Base-by-base conservation (phyloP, 1,140 invertebrate species). In the Polyergus mexicanus region DNA sequence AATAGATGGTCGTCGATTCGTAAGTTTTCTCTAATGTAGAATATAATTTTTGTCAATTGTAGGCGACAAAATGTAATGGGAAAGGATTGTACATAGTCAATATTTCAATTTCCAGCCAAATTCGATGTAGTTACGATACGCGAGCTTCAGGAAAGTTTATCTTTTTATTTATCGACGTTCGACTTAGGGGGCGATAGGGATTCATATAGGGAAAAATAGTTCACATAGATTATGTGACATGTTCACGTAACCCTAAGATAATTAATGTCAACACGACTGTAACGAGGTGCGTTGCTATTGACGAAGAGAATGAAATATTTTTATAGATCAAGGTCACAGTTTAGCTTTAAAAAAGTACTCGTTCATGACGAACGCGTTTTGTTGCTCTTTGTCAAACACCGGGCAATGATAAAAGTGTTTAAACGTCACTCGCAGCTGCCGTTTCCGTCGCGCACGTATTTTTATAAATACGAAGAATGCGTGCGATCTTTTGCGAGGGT, bases 241-340 rank as follows among this genome's bases (percentile, higher is more conserved):
- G 22, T 13, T 72, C 44, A 35, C 56, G 25, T 6, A 47, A 35
- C 5, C n/a, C 56, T 47, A 47, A 19, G 11, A 51, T 35, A 71
- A 86, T 86, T 35, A 71, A 86, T 86, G 72, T 66, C 75, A 77
- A 77, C 16, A 60, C 22, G 19, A 86, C 6, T 71, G 44, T 32
- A 38, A 75, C 32, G 13, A 41, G 25, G 47, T 7, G 54, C 44
- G 75, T 13, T 13, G 13, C 58, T 44, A 25, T 69, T 56, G 60
- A 28, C 11, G 62, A 56, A 83, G n/a, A 89, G 58, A 86, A n/a
- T 71, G 51, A 75, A 88, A 77, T 89, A 89, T 89, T 89, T 89
- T 89, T 89, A 38, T 89, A 89, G 65, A 19, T 51, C 47, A 51
- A 86, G 35, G 58, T 54, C 68, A 38, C 71, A 81, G 72, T n/a